These are phyloP conservation scores for Hyphantria cunea DNA, from an alignment of 1,140 invertebrate genomes.

Conservation along the genomic window DNA sequence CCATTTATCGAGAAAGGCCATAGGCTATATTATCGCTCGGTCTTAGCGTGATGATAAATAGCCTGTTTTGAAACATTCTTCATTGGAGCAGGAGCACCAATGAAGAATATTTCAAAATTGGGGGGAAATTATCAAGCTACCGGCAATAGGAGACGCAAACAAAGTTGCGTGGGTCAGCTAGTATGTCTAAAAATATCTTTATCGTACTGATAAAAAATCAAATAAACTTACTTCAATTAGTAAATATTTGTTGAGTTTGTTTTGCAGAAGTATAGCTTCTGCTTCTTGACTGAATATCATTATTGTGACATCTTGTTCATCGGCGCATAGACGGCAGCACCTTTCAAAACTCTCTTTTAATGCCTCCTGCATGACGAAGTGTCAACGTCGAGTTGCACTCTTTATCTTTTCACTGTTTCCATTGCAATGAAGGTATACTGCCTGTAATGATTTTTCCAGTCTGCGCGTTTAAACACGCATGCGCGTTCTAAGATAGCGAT, in stretches of 20 bases:
- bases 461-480: constrained; percentile 55
- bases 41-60: too few species aligned
- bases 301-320: constrained; percentile 74
- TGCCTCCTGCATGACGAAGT: constrained; percentile 39
- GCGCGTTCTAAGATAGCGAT: constrained; percentile 61
- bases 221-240: constrained; percentile 67
- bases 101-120: too few species aligned
- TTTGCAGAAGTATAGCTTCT: constrained; percentile 71
- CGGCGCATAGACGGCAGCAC: constrained; percentile 73
- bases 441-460: constrained; percentile 59
- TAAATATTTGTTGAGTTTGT: constrained; percentile 75
- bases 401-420: constrained; percentile 13
- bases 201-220: background rate
- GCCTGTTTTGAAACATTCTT: too few species aligned
- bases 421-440: constrained; percentile 16
- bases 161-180: too few species aligned
- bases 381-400: constrained; percentile 1
- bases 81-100: too few species aligned
- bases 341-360: constrained; percentile 57
- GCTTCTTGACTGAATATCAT: constrained; percentile 77
- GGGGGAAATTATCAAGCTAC: too few species aligned
- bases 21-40: too few species aligned
- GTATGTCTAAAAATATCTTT: too few species aligned
- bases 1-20: too few species aligned
- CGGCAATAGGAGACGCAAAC: too few species aligned